Evolutionary conservation across 2,797 vertebrate genomes (phyloP), one percentile per base, ranked within the genome.

Genomic region (Iguana delicatissima): DNA sequence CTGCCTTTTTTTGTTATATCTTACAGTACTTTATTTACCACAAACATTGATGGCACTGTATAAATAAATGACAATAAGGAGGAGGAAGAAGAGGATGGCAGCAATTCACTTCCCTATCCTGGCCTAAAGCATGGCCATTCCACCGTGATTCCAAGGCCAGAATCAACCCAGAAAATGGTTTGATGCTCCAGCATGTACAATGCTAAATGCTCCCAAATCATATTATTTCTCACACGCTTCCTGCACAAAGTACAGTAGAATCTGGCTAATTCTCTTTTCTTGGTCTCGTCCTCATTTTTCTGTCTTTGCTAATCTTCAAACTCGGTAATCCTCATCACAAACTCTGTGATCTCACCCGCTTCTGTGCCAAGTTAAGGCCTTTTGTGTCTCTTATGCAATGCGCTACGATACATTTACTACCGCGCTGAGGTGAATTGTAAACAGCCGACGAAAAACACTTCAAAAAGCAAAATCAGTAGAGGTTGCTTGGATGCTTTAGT

Each of bases 171-270:
- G 79, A 6, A 35, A n/a, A 32, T 1, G 5, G 14, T 8, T 35
- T 7, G 38, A 35, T 22, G 84, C 29, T 91, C 90, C 29, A 62
- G 59, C 64, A 5, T 1, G 18, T 50, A 81, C 85, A 80, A 79
- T 46, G 62, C 0, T n/a, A 91, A 92, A 55, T 79, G 59, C 80
- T 62, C 57, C 9, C 80, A 76, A 42, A 0, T 69, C 87, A 90
- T 79, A 69, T 92, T 55, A 82, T 20, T 0, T 80, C 88, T 93
- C 91, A 86, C 26, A 89, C 82, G 91, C 92, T 94, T 88, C 91
- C 92, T 90, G 95, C 85, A 91, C 92, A 92, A 87, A 92, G 92
- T 91, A 91, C 92, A 93, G 88, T 4, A 77, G 87, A 94, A 95
- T 87, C 9, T 0, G 91, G 91, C 91, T 96, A 88, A 92, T 83